Conservation (phyloP, 2,797 vertebrate genomes). For the Sparus aurata region DNA sequence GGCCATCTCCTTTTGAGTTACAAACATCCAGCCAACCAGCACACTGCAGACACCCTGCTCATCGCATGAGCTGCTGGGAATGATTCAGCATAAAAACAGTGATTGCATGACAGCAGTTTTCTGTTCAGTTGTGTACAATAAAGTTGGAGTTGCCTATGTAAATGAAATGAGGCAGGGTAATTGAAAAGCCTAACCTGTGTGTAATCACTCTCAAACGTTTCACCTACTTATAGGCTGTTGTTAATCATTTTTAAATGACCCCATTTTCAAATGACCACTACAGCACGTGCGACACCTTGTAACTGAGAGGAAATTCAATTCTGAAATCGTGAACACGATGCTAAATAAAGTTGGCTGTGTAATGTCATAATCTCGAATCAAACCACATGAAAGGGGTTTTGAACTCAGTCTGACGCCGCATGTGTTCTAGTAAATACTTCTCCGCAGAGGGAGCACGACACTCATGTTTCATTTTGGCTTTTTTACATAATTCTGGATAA, state of each 20-base stretch:
- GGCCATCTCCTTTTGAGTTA: too few species aligned
- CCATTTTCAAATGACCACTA: background rate
- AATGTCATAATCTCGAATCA: slow-evolving; percentile 12
- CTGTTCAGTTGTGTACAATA: background rate
- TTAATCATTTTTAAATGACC: slow-evolving; percentile 3
- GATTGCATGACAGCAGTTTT: background rate
- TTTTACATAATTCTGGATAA: slow-evolving; percentile 14
- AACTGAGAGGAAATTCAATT: background rate
- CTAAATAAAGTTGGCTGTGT: background rate
- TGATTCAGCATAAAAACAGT: background rate
- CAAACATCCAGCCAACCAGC: too few species aligned
- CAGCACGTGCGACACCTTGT: background rate
- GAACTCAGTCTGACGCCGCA: slow-evolving; percentile 24
- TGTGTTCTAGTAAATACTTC: slow-evolving; percentile 31
- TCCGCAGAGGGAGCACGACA: background rate
- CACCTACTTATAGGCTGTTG: background rate
- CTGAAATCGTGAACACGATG: background rate
- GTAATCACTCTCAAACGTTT: slow-evolving; percentile 1
- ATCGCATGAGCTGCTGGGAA: background rate
- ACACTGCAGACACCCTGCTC: background rate
- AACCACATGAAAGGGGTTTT: slow-evolving; percentile 21
- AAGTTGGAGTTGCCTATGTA: background rate
- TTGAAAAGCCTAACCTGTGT: slow-evolving; percentile 6
- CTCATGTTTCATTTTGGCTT: slow-evolving; percentile 17
- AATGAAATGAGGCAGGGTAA: slow-evolving; percentile 4